Conservation (phyloP, 1,140 invertebrate genomes). For the Penaeus japonicus region DNA sequence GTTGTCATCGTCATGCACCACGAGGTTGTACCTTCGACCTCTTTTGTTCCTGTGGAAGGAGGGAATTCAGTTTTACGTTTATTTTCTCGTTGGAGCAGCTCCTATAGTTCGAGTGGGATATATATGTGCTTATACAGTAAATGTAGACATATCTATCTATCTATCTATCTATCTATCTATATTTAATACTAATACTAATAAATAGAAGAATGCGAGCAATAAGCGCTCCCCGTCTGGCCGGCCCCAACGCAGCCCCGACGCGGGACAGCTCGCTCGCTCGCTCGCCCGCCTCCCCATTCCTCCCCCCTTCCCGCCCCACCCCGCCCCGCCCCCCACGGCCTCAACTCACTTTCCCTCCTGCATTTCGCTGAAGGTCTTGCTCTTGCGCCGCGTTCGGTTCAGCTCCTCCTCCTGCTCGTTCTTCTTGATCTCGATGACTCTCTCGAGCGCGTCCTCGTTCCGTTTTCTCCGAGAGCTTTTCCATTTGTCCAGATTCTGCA, state of each 20-base stretch:
- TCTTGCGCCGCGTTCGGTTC: conserved; percentile 71
- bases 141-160: too few relatives aligned
- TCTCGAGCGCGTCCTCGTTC: conserved; percentile 87
- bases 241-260: too few relatives aligned
- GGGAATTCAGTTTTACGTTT: not conserved
- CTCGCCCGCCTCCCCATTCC: too few relatives aligned
- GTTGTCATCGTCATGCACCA: conserved; percentile 75
- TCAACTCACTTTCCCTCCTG: conserved; percentile 81
- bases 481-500: conserved; percentile 88
- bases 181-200: too few relatives aligned
- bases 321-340: not conserved
- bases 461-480: conserved; percentile 88
- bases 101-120: too few relatives aligned
- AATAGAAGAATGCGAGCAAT: too few relatives aligned
- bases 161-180: too few relatives aligned
- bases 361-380: conserved; percentile 94
- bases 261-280: too few relatives aligned
- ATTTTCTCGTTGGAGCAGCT: too few relatives aligned
- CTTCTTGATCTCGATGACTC: conserved; percentile 87
- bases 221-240: too few relatives aligned
- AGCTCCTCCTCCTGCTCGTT: conserved; percentile 76
- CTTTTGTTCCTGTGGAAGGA: conserved; percentile 63
- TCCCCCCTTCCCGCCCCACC: too few relatives aligned
- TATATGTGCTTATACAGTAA: too few relatives aligned
- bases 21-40: conserved; percentile 72